These are phyloP conservation scores for Poecilia velifera DNA, from an alignment of 2,797 vertebrate species.

Conservation along the genomic window DNA sequence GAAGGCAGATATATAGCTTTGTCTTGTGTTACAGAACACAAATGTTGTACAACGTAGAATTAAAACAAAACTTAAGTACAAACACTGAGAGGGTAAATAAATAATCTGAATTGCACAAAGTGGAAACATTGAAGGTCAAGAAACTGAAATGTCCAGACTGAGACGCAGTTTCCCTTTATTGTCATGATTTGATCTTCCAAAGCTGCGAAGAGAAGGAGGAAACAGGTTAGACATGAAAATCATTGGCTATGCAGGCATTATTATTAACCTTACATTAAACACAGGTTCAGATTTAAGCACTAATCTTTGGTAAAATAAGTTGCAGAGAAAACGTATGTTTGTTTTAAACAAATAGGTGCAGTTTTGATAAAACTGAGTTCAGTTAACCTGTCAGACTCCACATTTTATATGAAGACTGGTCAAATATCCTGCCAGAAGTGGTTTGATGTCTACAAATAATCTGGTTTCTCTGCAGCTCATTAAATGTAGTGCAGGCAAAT, in stretches of 20 bases:
- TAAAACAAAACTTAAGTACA: conserved; percentile 72
- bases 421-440: too few species aligned
- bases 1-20: conserved; percentile 78
- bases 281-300: too few species aligned
- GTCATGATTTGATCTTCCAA: conserved; percentile 99
- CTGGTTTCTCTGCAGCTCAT: too few species aligned
- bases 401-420: too few species aligned
- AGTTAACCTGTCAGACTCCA: too few species aligned
- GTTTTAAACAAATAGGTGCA: too few species aligned
- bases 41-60: conserved; percentile 76
- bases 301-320: too few species aligned
- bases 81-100: conserved; percentile 93
- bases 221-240: neutral
- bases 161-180: conserved; percentile 30
- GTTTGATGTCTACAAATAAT: too few species aligned
- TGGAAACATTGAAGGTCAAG: conserved; percentile 85
- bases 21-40: conserved; percentile 70
- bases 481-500: too few species aligned
- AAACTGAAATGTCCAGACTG: too few species aligned
- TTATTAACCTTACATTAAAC: neutral
- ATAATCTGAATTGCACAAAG: conserved; percentile 92
- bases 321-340: too few species aligned
- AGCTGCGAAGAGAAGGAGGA: conserved; percentile 78
- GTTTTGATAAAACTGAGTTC: too few species aligned
- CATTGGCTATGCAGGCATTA: neutral